Evolutionary conservation across 2,797 vertebrate species (phyloP), one percentile per base, ranked within the genome.

Genomic region (Trichosurus vulpecula): DNA sequence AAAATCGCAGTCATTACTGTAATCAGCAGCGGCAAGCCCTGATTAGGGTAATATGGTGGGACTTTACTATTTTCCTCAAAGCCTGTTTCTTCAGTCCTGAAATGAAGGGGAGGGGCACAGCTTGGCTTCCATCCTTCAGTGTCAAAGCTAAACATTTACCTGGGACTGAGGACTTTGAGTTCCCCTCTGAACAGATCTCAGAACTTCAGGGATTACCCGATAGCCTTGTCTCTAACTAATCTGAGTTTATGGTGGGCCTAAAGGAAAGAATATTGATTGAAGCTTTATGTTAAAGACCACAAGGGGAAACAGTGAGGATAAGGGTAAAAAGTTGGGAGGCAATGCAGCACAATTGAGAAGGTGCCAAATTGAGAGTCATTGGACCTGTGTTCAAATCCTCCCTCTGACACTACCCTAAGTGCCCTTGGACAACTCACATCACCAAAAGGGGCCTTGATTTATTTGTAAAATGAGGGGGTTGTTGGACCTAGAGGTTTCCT

Each of bases 41-140:
- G 92, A 96, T 97, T 95, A 95, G n/a, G 91, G 55, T 90, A 87
- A 29, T 87, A 51, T 94, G 90, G 47, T 74, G 89, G 94, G 91
- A 96, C 95, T 97, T 94, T 96, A 92, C 29, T 87, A 95, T 92
- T 97, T 96, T 97, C 57, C 58, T 96, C 74, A 93, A 96, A 94
- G 53, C 74, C 96, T 22, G 93, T 41, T 51, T 74, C 96, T 97
- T 97, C 92, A 96, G 92, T 94, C 96, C 92, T 94, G 57, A 95
- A 96, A 92, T 92, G 94, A 92, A 90, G 95, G 94, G 87, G 97
- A 95, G 92, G 96, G 52, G 16, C 90, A 16, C n/a, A 9, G 6
- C 90, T 54, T 74, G 91, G 91, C 66, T 96, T 90, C 29, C 90
- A 56, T 95, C 87, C 89, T 91, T 93, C 61, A 92, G 51, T 52